Percentiles rank a stretch among this genome's conserved stretches.
phyloP scores from a whole-genome alignment of 37 sponge, comb jelly and placozoan genomes.

The Halisarca cf. caerulea region DNA sequence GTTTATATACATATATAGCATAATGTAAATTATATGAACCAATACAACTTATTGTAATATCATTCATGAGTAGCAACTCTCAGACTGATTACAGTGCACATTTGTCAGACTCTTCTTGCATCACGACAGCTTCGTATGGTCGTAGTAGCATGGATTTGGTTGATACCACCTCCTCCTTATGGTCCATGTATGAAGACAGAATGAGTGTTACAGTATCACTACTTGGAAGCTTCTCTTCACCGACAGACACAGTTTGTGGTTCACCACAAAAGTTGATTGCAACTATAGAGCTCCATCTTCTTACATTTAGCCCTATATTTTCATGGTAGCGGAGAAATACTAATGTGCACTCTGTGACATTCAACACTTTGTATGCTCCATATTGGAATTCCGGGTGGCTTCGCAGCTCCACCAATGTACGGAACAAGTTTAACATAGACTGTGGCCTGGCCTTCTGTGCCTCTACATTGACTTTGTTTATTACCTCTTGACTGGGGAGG shows the following conservation, averaged over 20 bases:
- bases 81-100: neutral
- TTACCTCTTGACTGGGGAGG: slow-evolving; percentile 50
- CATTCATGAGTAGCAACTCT: slow-evolving; percentile 87
- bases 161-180: neutral
- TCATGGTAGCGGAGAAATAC: slow-evolving; percentile 54
- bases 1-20: too few species aligned
- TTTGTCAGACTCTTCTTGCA: neutral
- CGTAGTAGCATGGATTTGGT: neutral
- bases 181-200: slow-evolving; percentile 16
- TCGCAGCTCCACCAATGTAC: slow-evolving; percentile 41
- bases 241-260: neutral
- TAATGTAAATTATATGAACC: too few species aligned
- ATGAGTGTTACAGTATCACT: slow-evolving; percentile 17
- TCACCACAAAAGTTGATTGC: slow-evolving; percentile 64
- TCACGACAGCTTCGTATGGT: slow-evolving; percentile 32
- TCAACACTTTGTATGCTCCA: slow-evolving; percentile 15
- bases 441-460: neutral
- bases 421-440: slow-evolving; percentile 64
- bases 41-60: too few species aligned
- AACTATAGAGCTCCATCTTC: slow-evolving; percentile 29
- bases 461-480: slow-evolving; percentile 61
- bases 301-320: slow-evolving; percentile 5
- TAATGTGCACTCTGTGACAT: slow-evolving; percentile 34
- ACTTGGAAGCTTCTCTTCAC: neutral
- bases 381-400: slow-evolving; percentile 26